phyloP scores from a whole-genome alignment of 1,140 invertebrate species.

The Aricia agestis region DNA sequence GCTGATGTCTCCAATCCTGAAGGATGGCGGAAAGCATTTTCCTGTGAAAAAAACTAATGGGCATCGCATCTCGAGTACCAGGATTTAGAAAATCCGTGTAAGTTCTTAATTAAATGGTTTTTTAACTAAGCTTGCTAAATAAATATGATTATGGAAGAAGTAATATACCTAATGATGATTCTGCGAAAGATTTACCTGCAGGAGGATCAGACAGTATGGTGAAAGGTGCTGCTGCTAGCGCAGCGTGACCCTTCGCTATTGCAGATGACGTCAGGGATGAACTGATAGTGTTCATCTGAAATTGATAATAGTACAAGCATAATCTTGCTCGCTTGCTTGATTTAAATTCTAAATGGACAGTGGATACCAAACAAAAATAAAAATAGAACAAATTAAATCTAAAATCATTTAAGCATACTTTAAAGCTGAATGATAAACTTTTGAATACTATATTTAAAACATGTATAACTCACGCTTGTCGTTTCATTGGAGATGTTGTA shows the following conservation, averaged over 20 bases:
- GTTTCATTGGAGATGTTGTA: slow-evolving; percentile 44
- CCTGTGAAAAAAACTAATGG: too few species aligned
- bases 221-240: slow-evolving; percentile 52
- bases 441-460: too few species aligned
- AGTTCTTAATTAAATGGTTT: too few species aligned
- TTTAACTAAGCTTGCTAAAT: too few species aligned
- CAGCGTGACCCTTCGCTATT: slow-evolving; percentile 48
- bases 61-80: too few species aligned
- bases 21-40: too few species aligned
- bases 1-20: too few species aligned
- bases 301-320: not conserved
- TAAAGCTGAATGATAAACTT: not conserved
- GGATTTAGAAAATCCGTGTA: too few species aligned
- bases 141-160: too few species aligned
- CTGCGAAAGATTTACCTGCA: slow-evolving; percentile 35
- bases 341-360: too few species aligned
- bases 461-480: slow-evolving; percentile 42
- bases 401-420: not conserved
- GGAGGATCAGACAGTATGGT: slow-evolving; percentile 46
- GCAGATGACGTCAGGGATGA: slow-evolving; percentile 39
- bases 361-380: not conserved
- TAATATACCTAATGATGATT: too few species aligned
- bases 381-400: not conserved
- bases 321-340: too few species aligned
- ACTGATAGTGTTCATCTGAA: slow-evolving; percentile 17